These are phyloP conservation scores for Radopholus similis DNA, from an alignment of 1,140 invertebrate species.

Conservation along the genomic window DNA sequence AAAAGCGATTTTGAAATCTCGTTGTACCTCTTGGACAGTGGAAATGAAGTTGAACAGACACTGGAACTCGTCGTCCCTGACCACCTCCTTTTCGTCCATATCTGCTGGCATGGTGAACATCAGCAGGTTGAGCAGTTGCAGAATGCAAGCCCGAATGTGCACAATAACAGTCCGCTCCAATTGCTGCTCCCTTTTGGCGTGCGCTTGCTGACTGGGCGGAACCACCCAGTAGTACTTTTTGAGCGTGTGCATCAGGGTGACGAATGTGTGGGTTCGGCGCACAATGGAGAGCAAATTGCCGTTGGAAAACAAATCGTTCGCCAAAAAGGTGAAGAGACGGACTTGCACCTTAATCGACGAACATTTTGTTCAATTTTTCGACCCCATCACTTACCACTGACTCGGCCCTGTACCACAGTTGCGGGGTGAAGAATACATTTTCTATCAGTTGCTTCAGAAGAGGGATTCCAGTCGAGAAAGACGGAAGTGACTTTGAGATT, in stretches of 20 bases:
- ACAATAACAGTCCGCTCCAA: conserved; percentile 36
- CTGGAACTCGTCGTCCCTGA: conserved; percentile 93
- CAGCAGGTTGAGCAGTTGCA: conserved; percentile 42
- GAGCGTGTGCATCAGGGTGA: conserved; percentile 94
- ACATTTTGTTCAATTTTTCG: background rate
- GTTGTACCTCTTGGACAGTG: conserved; percentile 82
- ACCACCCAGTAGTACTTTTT: conserved; percentile 99
- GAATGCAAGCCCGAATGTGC: conserved; percentile 42
- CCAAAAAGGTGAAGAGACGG: conserved; percentile 89
- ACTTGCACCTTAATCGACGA: conserved; percentile 70
- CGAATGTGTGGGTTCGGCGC: conserved; percentile 86
- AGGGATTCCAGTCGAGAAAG: conserved; percentile 83
- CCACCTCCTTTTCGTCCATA: conserved; percentile 38
- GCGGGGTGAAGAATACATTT: conserved; percentile 96
- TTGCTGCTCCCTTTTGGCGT: background rate
- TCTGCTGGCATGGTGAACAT: conserved; percentile 24
- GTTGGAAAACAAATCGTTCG: conserved; percentile 85
- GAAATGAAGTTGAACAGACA: conserved; percentile 95
- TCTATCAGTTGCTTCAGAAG: conserved; percentile 95
- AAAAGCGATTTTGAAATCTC: background rate
- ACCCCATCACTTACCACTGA: conserved; percentile 35
- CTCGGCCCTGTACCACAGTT: conserved; percentile 89
- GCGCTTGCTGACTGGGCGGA: conserved; percentile 69
- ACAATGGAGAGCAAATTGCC: conserved; percentile 96
- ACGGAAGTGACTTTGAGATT: conserved; percentile 83